Percentiles rank a stretch among this genome's conserved stretches.
Conservation (phyloP, 2,797 vertebrate genomes). For the Columba guinea region DNA sequence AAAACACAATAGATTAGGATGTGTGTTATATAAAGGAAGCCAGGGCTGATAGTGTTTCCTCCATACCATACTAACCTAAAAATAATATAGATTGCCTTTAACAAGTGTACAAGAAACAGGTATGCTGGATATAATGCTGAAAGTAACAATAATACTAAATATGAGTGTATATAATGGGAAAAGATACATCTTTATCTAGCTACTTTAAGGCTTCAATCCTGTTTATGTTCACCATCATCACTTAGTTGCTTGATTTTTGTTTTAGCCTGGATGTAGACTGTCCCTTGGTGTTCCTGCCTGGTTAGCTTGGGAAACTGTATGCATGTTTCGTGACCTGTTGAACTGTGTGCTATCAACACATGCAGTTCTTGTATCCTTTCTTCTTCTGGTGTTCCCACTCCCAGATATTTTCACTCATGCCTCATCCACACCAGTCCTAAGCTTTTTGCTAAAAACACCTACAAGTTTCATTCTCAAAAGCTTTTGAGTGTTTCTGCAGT, state of each 20-base stretch:
- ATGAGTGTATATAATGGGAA: not conserved
- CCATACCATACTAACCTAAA: not conserved
- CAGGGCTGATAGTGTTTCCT: not conserved
- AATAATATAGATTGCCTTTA: not conserved
- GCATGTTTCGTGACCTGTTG: not conserved
- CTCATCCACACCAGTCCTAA: not conserved
- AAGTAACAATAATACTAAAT: not conserved
- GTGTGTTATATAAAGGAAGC: not conserved
- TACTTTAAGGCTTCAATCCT: not conserved
- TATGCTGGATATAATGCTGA: not conserved
- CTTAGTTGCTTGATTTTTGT: not conserved
- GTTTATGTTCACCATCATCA: not conserved
- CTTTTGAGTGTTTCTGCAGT: not conserved
- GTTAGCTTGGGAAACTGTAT: not conserved
- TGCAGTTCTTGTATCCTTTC: not conserved
- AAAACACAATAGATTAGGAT: not conserved
- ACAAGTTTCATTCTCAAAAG: not conserved
- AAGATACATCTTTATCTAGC: not conserved
- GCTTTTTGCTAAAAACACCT: not conserved
- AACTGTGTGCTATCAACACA: rapidly evolving
- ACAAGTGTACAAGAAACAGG: not conserved
- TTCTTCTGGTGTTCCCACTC: not conserved
- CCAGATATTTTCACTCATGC: not conserved
- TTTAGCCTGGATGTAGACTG: not conserved
- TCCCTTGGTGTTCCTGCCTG: not conserved